Evolutionary conservation across 2,797 vertebrate species (phyloP).

Genomic region (Podargus strigoides): DNA sequence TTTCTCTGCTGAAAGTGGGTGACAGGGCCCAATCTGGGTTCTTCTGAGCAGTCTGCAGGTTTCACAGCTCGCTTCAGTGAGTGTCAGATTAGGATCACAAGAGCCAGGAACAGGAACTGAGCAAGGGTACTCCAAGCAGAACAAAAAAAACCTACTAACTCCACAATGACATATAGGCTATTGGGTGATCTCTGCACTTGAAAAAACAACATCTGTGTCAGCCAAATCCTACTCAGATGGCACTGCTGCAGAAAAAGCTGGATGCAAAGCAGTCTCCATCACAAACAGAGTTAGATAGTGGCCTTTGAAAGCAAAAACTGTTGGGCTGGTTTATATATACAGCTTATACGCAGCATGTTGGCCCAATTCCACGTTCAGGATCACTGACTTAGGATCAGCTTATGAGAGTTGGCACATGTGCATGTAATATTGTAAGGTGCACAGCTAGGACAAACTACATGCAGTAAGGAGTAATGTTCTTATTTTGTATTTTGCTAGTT

Average conservation of each 20-base stretch:
- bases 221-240: neutral
- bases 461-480: neutral
- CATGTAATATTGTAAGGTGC: neutral
- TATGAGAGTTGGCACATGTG: neutral
- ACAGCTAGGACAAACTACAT: neutral
- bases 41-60: neutral
- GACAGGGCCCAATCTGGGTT: neutral
- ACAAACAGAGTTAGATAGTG: neutral
- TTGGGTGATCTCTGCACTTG: neutral
- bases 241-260: neutral
- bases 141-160: neutral
- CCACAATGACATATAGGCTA: neutral
- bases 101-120: neutral
- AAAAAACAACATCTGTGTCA: neutral
- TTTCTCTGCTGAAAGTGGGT: neutral
- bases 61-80: neutral
- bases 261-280: neutral
- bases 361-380: neutral
- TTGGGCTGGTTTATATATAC: neutral
- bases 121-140: neutral
- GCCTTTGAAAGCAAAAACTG: neutral
- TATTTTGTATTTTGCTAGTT: neutral
- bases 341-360: fast-evolving
- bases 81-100: neutral
- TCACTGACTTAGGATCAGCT: neutral